Evolutionary conservation across 2,113 vertebrate genomes (phyloP).

Genomic region (Regulus satrapa): DNA sequence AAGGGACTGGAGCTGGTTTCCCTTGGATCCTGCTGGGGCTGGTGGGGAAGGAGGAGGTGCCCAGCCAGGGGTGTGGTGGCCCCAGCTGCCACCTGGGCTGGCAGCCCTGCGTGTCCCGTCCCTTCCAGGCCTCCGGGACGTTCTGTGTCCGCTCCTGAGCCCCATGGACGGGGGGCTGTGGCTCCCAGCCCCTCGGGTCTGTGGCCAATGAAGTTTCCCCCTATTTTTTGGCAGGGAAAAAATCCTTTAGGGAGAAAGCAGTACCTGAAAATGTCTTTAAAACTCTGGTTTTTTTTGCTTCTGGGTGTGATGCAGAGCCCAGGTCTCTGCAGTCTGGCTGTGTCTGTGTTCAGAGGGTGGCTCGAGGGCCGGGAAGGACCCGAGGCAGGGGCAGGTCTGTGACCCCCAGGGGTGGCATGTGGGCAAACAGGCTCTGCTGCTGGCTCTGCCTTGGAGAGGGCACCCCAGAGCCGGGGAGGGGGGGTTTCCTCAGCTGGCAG

Average conservation of each 20-base stretch:
- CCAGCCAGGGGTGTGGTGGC: background rate
- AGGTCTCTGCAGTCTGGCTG: background rate
- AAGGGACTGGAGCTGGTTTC: background rate
- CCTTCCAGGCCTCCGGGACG: background rate
- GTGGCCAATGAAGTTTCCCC: background rate
- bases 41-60: background rate
- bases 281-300: background rate
- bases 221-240: background rate
- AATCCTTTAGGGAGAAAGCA: background rate
- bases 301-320: background rate
- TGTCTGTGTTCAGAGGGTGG: no score
- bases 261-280: background rate
- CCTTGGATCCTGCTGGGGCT: background rate
- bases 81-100: background rate
- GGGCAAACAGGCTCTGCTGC: background rate
- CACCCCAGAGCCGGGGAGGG: background rate
- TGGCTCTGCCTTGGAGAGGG: background rate
- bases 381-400: background rate
- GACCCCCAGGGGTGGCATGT: background rate
- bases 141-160: background rate
- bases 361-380: background rate
- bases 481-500: background rate
- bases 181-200: accelerated
- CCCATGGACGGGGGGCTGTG: background rate
- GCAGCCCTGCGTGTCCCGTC: background rate